A percentile compares a stretch with the other conserved stretches of the same genome.
These are phyloP conservation scores for Pandemis heparana DNA, from an alignment of 2,888 invertebrate genomes.

Conservation along the genomic window DNA sequence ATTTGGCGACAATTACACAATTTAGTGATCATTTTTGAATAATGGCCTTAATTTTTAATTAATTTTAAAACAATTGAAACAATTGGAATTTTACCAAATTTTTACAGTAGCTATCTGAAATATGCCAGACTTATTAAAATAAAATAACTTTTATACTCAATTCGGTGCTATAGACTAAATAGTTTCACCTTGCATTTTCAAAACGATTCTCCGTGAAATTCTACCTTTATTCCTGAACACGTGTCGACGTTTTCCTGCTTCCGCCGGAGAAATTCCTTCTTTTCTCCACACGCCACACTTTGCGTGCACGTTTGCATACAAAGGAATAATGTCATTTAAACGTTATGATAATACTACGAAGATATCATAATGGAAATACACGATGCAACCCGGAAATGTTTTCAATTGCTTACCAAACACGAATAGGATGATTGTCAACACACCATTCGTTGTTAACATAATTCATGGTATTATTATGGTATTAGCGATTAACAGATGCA, in stretches of 20 bases:
- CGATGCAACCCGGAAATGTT: constrained; percentile 5
- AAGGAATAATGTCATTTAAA: constrained; percentile 31
- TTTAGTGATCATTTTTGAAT: background rate
- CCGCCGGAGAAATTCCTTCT: constrained; percentile 50
- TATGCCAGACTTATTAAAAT: background rate
- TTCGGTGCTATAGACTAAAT: background rate
- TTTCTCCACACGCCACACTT: constrained; percentile 43
- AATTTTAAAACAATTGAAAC: background rate
- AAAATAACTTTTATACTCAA: background rate
- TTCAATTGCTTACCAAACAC: background rate
- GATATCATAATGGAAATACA: background rate
- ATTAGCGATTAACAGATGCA: background rate
- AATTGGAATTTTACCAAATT: no score
- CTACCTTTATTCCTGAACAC: constrained; percentile 37
- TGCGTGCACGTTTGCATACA: constrained; percentile 27
- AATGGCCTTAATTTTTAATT: background rate
- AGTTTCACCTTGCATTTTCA: constrained; percentile 2
- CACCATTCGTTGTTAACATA: constrained; percentile 13
- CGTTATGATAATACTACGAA: constrained; percentile 14
- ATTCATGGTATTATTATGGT: constrained; percentile 1
- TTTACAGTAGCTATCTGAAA: no score
- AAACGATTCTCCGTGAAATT: constrained; percentile 17
- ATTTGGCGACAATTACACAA: constrained; percentile 44
- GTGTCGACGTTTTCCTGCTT: constrained; percentile 51
- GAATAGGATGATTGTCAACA: constrained; percentile 3